Base-by-base conservation (phyloP, 2,113 vertebrate species). In the Dicrurus megarhynchus region DNA sequence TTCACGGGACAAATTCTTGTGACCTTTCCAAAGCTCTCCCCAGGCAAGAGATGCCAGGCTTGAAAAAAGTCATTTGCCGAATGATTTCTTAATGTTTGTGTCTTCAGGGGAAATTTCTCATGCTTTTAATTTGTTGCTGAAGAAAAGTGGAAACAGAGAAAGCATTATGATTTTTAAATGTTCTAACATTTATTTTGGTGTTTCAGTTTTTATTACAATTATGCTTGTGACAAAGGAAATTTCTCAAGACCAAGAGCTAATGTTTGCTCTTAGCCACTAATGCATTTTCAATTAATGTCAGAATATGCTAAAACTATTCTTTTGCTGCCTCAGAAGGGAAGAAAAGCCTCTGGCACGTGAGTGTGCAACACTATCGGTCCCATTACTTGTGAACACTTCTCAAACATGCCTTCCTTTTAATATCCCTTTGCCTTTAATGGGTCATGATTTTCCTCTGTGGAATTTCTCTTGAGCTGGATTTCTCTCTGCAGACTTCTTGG, bases 121-220 rank as follows among this genome's bases (percentile, higher is more conserved):
- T 56, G 56, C 32, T 92, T 95, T 84, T 81, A 68, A 96, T 93
- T 94, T 84, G 65, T 73, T 82, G 46, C 56, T 84, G 57, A 52
- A 86, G 86, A 86, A 86, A 88, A 95, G 86, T 84, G 84, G 89
- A 53, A 93, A 68, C 12, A 33, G n/a, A 41, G 68, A 44, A 74
- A 41, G 37, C 61, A 90, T 93, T 88, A 70, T 67, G 85, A 61
- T 88, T 90, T 96, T 94, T 86, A 79, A 86, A 77, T 55, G 93
- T 67, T 69, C 76, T 88, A 94, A 71, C 83, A 79, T 84, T 94
- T 81, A 61, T 71, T 93, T 78, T 83, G 32, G 26, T 73, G 76
- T 77, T 84, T 92, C 83, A 74, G 83, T 74, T 86, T 96, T 90
- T 84, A 75, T 86, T 96, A 70, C 68, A 92, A 60, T 94, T 93